Evolutionary conservation across 2,888 invertebrate species (phyloP).

Genomic region (Erpobdella octoculata): DNA sequence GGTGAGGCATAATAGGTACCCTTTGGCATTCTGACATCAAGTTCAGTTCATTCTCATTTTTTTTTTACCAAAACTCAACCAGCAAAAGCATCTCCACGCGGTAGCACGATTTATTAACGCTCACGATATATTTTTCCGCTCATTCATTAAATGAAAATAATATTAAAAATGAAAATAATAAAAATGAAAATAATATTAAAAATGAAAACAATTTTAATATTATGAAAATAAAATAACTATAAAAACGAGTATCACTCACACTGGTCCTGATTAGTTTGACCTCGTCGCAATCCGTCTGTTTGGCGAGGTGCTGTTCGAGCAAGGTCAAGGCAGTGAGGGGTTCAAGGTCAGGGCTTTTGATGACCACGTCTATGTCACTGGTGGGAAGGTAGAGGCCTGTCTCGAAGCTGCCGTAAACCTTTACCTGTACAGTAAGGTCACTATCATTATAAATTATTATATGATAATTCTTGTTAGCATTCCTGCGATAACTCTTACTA

Average conservation of each 20-base stretch:
- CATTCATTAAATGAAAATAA: background rate
- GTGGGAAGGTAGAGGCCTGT: conserved; percentile 95
- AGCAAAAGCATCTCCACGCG: no score
- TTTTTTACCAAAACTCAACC: no score
- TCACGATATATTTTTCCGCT: no score
- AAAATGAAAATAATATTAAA: background rate
- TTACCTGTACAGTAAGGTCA: conserved; percentile 65
- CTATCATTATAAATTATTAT: no score
- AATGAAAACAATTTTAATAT: background rate
- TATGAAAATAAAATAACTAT: background rate
- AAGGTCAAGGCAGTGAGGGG: conserved; percentile 76
- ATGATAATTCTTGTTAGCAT: no score
- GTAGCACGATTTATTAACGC: no score
- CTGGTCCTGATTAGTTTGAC: conserved; percentile 92
- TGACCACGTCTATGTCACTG: conserved; percentile 69
- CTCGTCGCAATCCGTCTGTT: conserved; percentile 79
- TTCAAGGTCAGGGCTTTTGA: conserved; percentile 73
- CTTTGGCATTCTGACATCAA: no score
- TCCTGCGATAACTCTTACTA: no score
- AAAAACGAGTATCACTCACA: conserved; percentile 55
- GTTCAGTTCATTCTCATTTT: no score
- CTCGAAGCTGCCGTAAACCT: conserved; percentile 94
- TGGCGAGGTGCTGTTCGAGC: conserved; percentile 78
- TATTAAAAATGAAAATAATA: background rate
- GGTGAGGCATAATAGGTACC: no score